Evolutionary conservation across 2,113 vertebrate genomes (phyloP).

Genomic region (Pampusana beccarii): DNA sequence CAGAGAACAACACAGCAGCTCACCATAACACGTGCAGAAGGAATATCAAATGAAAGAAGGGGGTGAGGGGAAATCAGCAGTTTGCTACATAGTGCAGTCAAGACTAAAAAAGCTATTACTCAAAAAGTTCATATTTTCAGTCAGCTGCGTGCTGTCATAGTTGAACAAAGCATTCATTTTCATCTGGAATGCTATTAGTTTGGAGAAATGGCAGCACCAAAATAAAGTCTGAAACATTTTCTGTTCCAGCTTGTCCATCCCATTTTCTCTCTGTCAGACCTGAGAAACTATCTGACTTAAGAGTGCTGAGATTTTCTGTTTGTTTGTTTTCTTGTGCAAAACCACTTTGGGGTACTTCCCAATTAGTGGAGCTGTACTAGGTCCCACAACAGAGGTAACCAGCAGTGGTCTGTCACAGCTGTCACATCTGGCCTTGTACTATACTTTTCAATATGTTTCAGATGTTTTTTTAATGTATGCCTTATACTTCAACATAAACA

Average conservation of each 20-base stretch:
- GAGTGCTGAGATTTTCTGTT: not conserved
- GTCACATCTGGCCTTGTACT: not conserved
- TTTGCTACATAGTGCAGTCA: not conserved
- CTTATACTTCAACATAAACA: constrained; percentile 21
- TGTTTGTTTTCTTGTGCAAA: constrained; percentile 1
- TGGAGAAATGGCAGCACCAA: not conserved
- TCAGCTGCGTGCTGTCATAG: not conserved
- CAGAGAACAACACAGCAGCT: not conserved
- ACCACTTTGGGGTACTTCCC: not conserved
- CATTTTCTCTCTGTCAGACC: not conserved
- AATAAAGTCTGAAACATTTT: not conserved
- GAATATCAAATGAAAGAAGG: not conserved
- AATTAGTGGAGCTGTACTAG: not conserved
- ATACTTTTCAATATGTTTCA: constrained; percentile 42
- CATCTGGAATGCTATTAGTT: not conserved
- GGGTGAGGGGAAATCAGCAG: not conserved
- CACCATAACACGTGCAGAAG: not conserved
- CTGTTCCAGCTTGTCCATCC: not conserved
- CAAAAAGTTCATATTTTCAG: not conserved
- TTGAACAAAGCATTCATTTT: not conserved
- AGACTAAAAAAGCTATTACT: not conserved
- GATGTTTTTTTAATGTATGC: constrained; percentile 17
- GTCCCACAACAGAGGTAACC: not conserved
- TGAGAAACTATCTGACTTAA: not conserved
- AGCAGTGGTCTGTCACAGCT: constrained; percentile 2